These are phyloP conservation scores for Saccopteryx leptura DNA, from an alignment of 2,113 vertebrate genomes.

Conservation along the genomic window DNA sequence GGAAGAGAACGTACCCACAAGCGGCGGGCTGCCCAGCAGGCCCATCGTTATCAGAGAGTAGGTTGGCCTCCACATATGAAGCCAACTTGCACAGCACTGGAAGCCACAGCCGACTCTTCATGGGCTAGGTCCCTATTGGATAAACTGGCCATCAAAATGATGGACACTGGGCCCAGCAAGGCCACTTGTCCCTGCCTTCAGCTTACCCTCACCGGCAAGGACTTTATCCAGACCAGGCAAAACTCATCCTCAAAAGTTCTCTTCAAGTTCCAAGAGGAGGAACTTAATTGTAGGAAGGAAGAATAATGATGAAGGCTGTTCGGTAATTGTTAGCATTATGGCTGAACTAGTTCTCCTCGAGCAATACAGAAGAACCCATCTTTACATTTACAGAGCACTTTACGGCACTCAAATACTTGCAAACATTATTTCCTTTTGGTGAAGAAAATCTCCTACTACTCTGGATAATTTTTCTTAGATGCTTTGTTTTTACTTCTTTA, in stretches of 20 bases:
- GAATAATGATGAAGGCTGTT: not conserved
- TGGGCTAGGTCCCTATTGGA: not conserved
- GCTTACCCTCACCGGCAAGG: not conserved
- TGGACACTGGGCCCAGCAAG: not conserved
- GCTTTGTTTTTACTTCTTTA: conserved; percentile 51
- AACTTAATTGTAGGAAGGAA: conserved; percentile 1
- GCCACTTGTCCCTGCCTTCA: not conserved
- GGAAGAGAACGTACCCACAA: not conserved
- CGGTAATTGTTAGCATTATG: not conserved
- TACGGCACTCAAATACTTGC: conserved; percentile 7
- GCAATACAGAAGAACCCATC: not conserved
- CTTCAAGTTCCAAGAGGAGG: not conserved
- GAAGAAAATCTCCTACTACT: conserved; percentile 31
- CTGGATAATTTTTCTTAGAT: not conserved
- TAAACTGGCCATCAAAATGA: not conserved
- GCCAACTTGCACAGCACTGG: not conserved
- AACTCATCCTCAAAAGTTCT: not conserved
- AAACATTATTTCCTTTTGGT: conserved; percentile 46
- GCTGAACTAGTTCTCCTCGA: conserved; percentile 44
- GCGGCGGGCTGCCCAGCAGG: not conserved
- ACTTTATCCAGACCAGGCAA: not conserved
- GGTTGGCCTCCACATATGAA: not conserved
- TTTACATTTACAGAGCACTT: conserved; percentile 53
- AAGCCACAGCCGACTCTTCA: not conserved
- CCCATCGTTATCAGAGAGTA: not conserved